phyloP scores from a whole-genome alignment of 2,888 invertebrate genomes.

The Noctua pronuba region DNA sequence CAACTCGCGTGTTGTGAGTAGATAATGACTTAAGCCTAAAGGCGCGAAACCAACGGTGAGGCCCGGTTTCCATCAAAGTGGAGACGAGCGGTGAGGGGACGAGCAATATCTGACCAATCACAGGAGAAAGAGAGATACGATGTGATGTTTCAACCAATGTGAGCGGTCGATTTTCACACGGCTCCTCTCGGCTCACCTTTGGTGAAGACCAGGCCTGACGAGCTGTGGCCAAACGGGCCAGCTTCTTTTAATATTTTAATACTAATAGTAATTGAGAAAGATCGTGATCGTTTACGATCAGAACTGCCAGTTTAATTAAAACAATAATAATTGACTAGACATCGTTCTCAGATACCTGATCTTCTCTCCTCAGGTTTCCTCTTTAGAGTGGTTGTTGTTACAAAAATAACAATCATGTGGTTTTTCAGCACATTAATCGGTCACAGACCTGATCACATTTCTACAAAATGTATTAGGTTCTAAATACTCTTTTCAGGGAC shows the following conservation, averaged over 20 bases:
- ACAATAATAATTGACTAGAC: not conserved
- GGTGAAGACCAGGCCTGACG: not conserved
- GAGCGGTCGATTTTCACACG: not conserved
- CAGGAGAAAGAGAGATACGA: not conserved
- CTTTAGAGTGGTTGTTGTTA: not conserved
- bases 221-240: not conserved
- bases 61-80: not conserved
- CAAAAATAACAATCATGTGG: not conserved
- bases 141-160: not conserved
- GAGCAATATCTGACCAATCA: not conserved
- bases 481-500: not conserved
- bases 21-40: not conserved
- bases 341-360: not conserved
- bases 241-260: not conserved
- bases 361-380: not conserved
- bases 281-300: not conserved
- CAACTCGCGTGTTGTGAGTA: conserved; percentile 91
- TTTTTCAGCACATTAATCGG: not conserved
- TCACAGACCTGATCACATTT: not conserved
- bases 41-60: not conserved
- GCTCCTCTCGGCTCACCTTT: not conserved
- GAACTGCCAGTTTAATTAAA: too few species aligned
- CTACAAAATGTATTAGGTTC: not conserved
- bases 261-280: too few species aligned
- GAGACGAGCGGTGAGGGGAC: not conserved